These are phyloP conservation scores for Oxygymnocypris stewartii DNA, from an alignment of 2,113 vertebrate species.

Conservation along the genomic window DNA sequence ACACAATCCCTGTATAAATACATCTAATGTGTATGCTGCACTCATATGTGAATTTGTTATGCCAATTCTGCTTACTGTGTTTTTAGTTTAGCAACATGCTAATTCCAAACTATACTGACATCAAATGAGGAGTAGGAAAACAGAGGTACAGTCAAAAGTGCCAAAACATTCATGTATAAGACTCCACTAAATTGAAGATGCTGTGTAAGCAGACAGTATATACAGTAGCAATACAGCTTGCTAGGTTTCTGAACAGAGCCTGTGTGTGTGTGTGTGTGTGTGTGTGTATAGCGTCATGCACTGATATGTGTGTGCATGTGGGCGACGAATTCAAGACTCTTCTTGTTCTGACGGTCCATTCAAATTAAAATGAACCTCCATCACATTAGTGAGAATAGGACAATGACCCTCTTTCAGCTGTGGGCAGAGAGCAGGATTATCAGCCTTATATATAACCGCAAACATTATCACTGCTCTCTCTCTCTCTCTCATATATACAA, in stretches of 20 bases:
- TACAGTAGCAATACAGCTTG: background rate
- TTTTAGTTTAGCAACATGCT: background rate
- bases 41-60: background rate
- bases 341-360: constrained; percentile 69
- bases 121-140: background rate
- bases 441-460: constrained; percentile 49
- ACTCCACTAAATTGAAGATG: background rate
- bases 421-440: constrained; percentile 71
- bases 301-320: constrained; percentile 7
- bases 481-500: background rate
- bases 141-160: background rate
- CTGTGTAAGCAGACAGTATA: background rate
- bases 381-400: constrained; percentile 70
- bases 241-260: background rate
- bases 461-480: constrained; percentile 45
- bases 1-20: no score
- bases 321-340: constrained; percentile 39
- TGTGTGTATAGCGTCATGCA: constrained; percentile 19
- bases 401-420: constrained; percentile 69
- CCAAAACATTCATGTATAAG: background rate
- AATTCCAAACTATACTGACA: background rate
- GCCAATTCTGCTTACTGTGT: background rate
- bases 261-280: constrained; percentile 39
- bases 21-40: background rate
- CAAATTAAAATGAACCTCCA: constrained; percentile 74